These are phyloP conservation scores for Acropora yongei DNA, from an alignment of 64 coral and sea anemone genomes.

Conservation along the genomic window DNA sequence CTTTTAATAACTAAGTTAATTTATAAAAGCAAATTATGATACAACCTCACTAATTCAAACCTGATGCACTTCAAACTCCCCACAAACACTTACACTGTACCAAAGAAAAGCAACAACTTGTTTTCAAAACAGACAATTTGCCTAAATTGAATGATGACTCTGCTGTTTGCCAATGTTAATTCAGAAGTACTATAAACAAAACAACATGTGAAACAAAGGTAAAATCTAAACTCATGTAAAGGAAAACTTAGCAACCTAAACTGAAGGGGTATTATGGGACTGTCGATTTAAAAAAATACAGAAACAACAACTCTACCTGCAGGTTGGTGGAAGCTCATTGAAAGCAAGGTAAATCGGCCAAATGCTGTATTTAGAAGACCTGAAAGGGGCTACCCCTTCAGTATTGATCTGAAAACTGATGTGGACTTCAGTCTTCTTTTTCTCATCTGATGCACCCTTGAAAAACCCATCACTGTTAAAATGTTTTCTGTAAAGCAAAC, in stretches of 20 bases:
- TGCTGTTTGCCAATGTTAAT: too few species aligned
- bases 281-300: neutral
- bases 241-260: too few species aligned
- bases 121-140: too few species aligned
- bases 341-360: conserved; percentile 42
- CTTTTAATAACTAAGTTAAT: too few species aligned
- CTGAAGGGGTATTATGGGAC: too few species aligned
- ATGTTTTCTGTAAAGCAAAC: conserved; percentile 57
- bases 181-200: too few species aligned
- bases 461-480: conserved; percentile 69
- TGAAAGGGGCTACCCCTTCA: conserved; percentile 21
- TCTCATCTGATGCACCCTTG: conserved; percentile 37
- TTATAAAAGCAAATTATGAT: too few species aligned
- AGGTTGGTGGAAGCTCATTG: conserved; percentile 32
- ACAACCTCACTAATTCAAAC: too few species aligned
- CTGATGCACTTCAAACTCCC: too few species aligned
- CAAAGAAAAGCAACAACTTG: too few species aligned
- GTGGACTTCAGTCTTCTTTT: neutral
- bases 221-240: neutral
- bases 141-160: too few species aligned
- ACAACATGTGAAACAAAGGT: conserved; percentile 4
- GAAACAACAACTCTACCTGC: conserved; percentile 21
- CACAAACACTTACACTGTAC: too few species aligned
- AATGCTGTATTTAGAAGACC: conserved; percentile 14
- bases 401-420: conserved; percentile 3